Base-by-base conservation (phyloP, 2,888 invertebrate species). In the Drosophila rellima region DNA sequence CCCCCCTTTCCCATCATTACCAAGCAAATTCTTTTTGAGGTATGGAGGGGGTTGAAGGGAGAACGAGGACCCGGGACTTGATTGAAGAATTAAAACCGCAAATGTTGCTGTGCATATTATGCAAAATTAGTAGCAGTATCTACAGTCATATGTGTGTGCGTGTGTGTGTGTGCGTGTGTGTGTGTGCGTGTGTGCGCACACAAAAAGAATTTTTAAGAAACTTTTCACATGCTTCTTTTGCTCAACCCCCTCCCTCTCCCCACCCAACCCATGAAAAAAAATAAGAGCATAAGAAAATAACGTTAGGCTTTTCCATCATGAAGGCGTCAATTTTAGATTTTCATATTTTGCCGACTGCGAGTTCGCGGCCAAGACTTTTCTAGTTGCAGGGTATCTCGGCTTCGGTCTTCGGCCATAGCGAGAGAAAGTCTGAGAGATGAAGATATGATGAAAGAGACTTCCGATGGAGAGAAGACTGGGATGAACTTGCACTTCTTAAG, bases 71-170 rank as follows among this genome's bases (percentile, higher is more conserved):
- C 65, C 71, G 67, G 66, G 78, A 78, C 64, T 75, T 68, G 59
- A 63, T 65, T 65, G 68, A 83, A 87, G 80, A 90, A 90, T 90
- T 89, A 90, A 90, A 91, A 90, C 90, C 91, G 79, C 90, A 90
- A 90, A 90, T 90, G 90, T 90, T 90, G 85, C 89, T 83, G 42
- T 71, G 78, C 86, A 80, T 82, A 86, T 88, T 82, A 88, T 89
- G 89, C 85, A 84, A 91, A 91, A 90, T 91, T 90, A 90, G 89
- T 87, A 86, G 72, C 78, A 73, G 69, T 74, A 65, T 67, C 64
- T 56, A 56, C 66, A 65, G 51, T 44, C 44, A 55, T n/a, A n/a
- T n/a, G n/a, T 59, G 39, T 71, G 59, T 47, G 52, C 26, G 31
- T 48, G 59, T 5, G 62, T 20, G 50, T 60, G 51, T 13, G 52